Percentiles rank a stretch among this genome's conserved stretches.
These are phyloP conservation scores for Pardalotus punctatus DNA, from an alignment of 2,113 vertebrate genomes.

Conservation along the genomic window DNA sequence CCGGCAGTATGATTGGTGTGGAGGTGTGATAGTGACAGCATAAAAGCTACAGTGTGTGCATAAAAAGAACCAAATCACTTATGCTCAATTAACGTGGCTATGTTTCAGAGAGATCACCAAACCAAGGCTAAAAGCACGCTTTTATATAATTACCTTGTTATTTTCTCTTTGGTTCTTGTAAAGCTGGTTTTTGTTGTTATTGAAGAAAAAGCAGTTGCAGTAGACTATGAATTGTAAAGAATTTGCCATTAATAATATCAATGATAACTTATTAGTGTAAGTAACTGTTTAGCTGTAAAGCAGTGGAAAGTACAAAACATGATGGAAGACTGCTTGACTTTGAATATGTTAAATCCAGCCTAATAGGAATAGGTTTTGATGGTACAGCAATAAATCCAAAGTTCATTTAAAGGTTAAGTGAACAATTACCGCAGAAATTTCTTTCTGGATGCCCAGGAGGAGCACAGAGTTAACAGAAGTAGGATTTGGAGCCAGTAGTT, in stretches of 20 bases:
- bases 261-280: neutral
- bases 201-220: neutral
- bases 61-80: conserved; percentile 31
- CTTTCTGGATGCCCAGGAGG: neutral
- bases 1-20: fast-evolving
- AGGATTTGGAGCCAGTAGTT: neutral
- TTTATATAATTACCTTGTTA: neutral
- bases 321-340: neutral
- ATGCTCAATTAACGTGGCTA: neutral
- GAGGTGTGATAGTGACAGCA: neutral
- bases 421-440: neutral
- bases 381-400: neutral
- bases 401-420: neutral
- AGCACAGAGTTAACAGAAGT: neutral
- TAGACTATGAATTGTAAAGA: neutral
- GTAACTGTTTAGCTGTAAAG: neutral
- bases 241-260: neutral
- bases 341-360: neutral
- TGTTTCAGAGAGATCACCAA: neutral
- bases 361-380: neutral
- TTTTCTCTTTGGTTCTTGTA: neutral
- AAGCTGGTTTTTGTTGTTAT: neutral
- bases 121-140: neutral
- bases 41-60: neutral
- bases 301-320: neutral